Evolutionary conservation across 2,888 invertebrate species (phyloP).

Genomic region (Emmelina monodactyla): DNA sequence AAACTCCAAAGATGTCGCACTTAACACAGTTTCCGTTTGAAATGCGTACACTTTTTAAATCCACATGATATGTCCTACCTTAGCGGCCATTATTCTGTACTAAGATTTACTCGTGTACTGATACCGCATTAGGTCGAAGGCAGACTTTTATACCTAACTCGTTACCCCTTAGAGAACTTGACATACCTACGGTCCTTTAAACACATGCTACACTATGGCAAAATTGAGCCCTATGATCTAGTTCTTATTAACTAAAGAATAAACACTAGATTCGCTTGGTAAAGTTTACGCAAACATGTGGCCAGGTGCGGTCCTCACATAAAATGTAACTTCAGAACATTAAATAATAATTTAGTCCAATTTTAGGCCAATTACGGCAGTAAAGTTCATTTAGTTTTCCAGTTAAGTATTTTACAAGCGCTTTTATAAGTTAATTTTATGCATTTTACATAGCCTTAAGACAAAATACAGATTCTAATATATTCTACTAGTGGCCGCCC

Average conservation of each 20-base stretch:
- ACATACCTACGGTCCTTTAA: conserved; percentile 18
- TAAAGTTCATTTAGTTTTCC: no score
- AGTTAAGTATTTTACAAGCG: no score
- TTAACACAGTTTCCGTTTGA: no score
- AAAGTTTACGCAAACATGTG: neutral
- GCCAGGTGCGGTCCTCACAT: neutral
- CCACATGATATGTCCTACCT: conserved; percentile 29
- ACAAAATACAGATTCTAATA: no score
- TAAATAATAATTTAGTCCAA: no score
- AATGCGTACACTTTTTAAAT: no score
- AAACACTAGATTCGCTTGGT: conserved; percentile 7
- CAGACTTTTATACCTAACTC: conserved; percentile 47
- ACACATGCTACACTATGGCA: conserved; percentile 18
- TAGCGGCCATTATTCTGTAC: conserved; percentile 58
- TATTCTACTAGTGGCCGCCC: no score
- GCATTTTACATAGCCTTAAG: no score
- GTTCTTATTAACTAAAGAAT: neutral
- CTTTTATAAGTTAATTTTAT: no score
- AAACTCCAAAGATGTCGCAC: no score
- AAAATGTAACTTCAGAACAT: neutral
- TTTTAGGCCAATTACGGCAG: no score
- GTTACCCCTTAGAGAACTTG: conserved; percentile 39
- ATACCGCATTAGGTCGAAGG: conserved; percentile 36
- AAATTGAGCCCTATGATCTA: conserved; percentile 14
- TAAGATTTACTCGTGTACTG: conserved; percentile 51